Evolutionary conservation across 2,797 vertebrate genomes (phyloP).

Genomic region (Cetoscarus ocellatus): DNA sequence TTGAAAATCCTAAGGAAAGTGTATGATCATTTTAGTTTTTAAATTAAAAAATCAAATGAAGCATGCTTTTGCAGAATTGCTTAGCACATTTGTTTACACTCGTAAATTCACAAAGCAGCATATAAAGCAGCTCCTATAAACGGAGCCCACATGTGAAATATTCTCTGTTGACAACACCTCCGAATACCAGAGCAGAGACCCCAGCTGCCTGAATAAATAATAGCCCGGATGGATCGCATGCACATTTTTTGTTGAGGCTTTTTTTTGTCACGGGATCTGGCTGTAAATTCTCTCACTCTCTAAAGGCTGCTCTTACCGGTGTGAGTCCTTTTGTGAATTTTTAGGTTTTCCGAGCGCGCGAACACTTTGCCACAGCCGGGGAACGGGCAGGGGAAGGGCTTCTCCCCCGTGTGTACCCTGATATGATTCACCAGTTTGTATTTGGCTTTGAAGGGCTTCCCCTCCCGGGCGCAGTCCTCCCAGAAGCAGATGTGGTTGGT

Average conservation of each 20-base stretch:
- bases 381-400: conserved; percentile 95
- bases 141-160: conserved; percentile 23
- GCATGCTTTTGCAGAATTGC: not conserved
- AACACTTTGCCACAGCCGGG: conserved; percentile 96
- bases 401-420: conserved; percentile 93
- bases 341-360: conserved; percentile 93
- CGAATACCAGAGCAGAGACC: conserved; percentile 39
- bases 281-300: conserved; percentile 6
- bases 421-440: conserved; percentile 98
- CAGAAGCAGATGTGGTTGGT: conserved; percentile 94
- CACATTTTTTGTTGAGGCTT: conserved; percentile 42
- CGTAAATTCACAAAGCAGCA: not conserved
- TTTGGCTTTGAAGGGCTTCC: conserved; percentile 96
- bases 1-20: too few relatives aligned
- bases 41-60: too few relatives aligned
- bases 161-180: conserved; percentile 60
- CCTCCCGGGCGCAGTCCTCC: conserved; percentile 93
- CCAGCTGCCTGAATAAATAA: conserved; percentile 62
- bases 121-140: conserved; percentile 6
- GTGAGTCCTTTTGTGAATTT: conserved; percentile 96
- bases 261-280: conserved; percentile 48
- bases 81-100: not conserved
- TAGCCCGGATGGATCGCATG: conserved; percentile 59
- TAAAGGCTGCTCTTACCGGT: conserved; percentile 85
- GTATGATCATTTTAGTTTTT: too few relatives aligned